Evolutionary conservation across 2,797 vertebrate species (phyloP).

Genomic region (Morus bassanus): DNA sequence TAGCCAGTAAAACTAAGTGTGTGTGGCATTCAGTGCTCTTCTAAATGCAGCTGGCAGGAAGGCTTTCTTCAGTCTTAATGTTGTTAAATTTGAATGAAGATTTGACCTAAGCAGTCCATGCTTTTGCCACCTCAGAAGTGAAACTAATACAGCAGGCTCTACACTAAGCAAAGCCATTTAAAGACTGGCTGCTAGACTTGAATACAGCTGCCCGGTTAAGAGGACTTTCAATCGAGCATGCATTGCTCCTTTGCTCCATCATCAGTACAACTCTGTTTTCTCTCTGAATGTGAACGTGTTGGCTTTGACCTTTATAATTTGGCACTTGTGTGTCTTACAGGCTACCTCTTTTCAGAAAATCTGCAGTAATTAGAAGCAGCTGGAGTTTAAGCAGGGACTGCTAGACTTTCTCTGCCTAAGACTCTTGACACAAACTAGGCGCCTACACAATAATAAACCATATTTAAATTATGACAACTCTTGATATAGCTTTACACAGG

Average conservation of each 20-base stretch:
- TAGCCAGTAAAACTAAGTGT: not conserved
- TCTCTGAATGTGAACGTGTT: not conserved
- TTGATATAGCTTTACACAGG: not conserved
- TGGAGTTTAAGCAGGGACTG: not conserved
- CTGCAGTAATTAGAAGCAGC: not conserved
- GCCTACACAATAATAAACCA: not conserved
- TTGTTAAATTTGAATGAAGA: not conserved
- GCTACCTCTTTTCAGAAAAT: not conserved
- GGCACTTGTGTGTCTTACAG: not conserved
- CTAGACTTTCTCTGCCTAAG: not conserved
- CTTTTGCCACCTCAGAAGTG: not conserved
- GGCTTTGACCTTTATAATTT: not conserved
- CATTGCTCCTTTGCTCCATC: not conserved
- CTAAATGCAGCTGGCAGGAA: not conserved
- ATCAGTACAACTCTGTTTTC: not conserved
- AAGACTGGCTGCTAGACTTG: not conserved
- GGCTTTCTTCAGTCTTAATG: not conserved
- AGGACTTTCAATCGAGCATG: not conserved
- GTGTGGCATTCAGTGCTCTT: not conserved
- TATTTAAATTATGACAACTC: not conserved
- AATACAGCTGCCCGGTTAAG: not conserved
- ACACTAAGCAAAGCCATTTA: not conserved
- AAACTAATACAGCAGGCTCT: not conserved
- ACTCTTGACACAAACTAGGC: not conserved
- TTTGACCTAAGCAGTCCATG: not conserved